These are phyloP conservation scores for Lasius platythorax DNA, from an alignment of 2,888 invertebrate genomes.

Conservation along the genomic window DNA sequence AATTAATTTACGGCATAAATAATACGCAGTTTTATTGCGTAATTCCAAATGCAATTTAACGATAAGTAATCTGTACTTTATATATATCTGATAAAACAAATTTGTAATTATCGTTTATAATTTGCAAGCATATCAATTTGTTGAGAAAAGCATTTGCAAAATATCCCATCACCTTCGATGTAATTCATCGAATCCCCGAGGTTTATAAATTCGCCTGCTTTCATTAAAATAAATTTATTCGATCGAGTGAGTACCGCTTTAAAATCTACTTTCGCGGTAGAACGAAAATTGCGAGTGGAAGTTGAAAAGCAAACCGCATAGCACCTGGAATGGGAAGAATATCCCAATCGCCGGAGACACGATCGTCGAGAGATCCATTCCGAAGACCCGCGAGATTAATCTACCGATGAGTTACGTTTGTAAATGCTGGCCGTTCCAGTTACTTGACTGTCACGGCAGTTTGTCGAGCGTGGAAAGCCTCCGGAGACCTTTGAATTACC, in stretches of 20 bases:
- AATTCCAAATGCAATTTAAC: slow-evolving; percentile 37
- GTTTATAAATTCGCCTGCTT: slow-evolving; percentile 38
- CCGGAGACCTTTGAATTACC: slow-evolving; percentile 65
- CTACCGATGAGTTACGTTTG: slow-evolving; percentile 74
- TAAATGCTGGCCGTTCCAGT: slow-evolving; percentile 80
- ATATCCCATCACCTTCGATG: slow-evolving; percentile 18
- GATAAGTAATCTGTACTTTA: slow-evolving; percentile 34
- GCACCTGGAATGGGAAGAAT: slow-evolving; percentile 31
- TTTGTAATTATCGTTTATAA: slow-evolving; percentile 39
- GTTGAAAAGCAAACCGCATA: slow-evolving; percentile 37
- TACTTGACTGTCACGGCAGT: slow-evolving; percentile 82
- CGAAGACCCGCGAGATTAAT: slow-evolving; percentile 62
- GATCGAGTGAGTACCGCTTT: slow-evolving; percentile 27
- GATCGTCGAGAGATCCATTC: slow-evolving; percentile 42
- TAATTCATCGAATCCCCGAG: slow-evolving; percentile 56
- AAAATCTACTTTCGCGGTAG: slow-evolving; percentile 17
- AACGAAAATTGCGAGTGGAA: slow-evolving; percentile 42
- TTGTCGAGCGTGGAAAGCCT: slow-evolving; percentile 71
- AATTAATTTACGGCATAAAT: slow-evolving; percentile 49
- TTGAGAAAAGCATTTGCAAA: slow-evolving; percentile 17
- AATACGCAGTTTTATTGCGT: slow-evolving; percentile 33
- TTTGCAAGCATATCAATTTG: slow-evolving; percentile 35
- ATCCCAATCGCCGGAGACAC: slow-evolving; percentile 48
- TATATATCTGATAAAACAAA: neutral
- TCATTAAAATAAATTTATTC: slow-evolving; percentile 57